Percentiles rank a stretch among this genome's conserved stretches.
phyloP scores from a whole-genome alignment of 2,888 invertebrate genomes.

The Calameuta idolon region DNA sequence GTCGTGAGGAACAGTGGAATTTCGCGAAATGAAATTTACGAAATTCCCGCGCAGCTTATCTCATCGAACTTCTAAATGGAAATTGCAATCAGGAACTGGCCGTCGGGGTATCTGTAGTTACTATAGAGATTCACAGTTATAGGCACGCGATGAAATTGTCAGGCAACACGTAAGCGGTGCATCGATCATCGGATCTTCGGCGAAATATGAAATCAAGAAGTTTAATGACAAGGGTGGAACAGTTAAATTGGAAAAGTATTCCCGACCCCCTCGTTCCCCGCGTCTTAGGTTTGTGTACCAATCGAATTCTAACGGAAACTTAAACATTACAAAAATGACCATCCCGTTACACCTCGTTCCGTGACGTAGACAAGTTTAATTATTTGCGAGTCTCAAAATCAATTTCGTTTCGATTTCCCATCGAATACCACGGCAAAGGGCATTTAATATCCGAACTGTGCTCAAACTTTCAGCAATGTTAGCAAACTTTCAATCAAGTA shows the following conservation, averaged over 20 bases:
- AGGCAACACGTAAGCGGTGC: neutral
- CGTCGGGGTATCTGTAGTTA: slow-evolving; percentile 13
- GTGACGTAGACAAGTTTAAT: neutral
- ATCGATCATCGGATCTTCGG: slow-evolving; percentile 7
- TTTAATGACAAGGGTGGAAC: slow-evolving; percentile 29
- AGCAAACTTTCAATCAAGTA: neutral
- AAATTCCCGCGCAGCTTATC: neutral
- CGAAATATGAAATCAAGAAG: slow-evolving; percentile 32
- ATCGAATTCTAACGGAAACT: neutral
- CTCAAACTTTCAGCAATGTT: neutral
- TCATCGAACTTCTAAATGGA: neutral
- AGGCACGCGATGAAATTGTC: neutral
- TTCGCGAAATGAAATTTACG: neutral
- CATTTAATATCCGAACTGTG: neutral
- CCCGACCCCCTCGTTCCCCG: neutral
- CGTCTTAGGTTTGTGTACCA: neutral
- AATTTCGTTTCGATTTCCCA: neutral
- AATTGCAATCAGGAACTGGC: neutral
- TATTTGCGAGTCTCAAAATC: neutral
- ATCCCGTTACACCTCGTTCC: neutral
- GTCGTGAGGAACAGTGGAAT: neutral
- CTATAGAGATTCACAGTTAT: slow-evolving; percentile 12
- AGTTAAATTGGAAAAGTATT: slow-evolving; percentile 37
- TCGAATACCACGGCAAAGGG: neutral
- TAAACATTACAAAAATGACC: neutral